Base-by-base conservation (phyloP, 2,888 invertebrate species). In the Ganaspis brasiliensis region DNA sequence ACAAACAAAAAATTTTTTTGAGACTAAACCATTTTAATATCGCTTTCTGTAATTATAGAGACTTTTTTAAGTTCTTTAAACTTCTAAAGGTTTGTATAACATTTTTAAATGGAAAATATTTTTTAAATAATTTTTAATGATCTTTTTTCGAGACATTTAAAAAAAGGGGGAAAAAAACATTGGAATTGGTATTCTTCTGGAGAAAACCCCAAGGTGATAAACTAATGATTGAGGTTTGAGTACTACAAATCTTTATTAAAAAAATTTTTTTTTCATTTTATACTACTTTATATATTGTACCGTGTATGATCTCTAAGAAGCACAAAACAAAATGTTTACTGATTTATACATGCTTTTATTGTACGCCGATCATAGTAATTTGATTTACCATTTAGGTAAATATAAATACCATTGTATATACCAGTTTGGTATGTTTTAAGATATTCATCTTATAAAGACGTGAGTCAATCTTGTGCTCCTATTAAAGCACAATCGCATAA, bases 231-330 rank as follows among this genome's bases (percentile, higher is more conserved):
- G 85, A 83, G 75, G 81, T 85, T 86, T 85, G 85, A 84, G 80
- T 87, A 86, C 85, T 87, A 88, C 81, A 85, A 89, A 88, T 88
- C 87, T 89, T 89, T 87, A 90, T 87, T 88, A 89, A 86, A 81
- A 82, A n/a, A n/a, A n/a, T n/a, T n/a, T 85, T 86, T 89, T 90
- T 89, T 67, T 67, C 88, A 89, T 90, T 91, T 91, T 91, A 87
- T 91, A 91, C 90, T 89, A 91, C 88, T 91, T 90, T 91, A 88
- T 91, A 91, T 86, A 89, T 89, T 89, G 86, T 89, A 89, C 87
- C 86, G 87, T 88, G 88, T 88, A 89, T 90, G 90, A 91, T 91
- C 91, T 91, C 90, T 90, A 86, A 89, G 84, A 89, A 89, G 91
- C 91, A 91, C 91, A 91, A 91, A 91, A 88, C 82, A 86, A 88